Percentiles rank a stretch among this genome's conserved stretches.
phyloP scores from a whole-genome alignment of 2,888 invertebrate genomes.

The Tupiocoris notatus region DNA sequence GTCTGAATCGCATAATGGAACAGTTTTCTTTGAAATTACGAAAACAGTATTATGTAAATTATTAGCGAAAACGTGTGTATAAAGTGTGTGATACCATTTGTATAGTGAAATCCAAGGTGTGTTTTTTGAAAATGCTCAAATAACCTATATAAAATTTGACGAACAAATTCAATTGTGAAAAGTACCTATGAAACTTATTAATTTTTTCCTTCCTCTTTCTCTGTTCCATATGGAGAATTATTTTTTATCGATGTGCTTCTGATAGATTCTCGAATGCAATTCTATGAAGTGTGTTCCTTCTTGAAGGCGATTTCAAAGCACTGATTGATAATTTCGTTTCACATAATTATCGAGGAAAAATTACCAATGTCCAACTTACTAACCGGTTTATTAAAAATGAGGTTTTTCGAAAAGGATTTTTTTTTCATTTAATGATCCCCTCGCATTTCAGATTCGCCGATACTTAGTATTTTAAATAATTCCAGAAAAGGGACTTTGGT shows the following conservation, averaged over 20 bases:
- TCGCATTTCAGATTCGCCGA: too few relatives aligned
- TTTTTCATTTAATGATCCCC: too few relatives aligned
- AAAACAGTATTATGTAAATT: constrained; percentile 32
- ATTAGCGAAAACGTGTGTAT: constrained; percentile 26
- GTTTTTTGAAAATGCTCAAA: constrained; percentile 36
- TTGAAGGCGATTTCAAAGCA: not conserved
- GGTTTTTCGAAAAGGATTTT: not conserved
- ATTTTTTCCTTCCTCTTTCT: too few relatives aligned
- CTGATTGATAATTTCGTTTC: not conserved
- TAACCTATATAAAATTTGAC: constrained; percentile 8
- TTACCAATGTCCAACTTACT: not conserved
- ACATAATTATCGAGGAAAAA: not conserved
- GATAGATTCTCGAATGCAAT: too few relatives aligned
- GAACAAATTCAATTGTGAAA: not conserved
- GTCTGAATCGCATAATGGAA: too few relatives aligned
- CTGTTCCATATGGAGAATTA: too few relatives aligned
- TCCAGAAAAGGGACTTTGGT: too few relatives aligned
- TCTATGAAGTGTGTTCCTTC: not conserved
- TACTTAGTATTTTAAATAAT: too few relatives aligned
- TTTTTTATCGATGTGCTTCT: too few relatives aligned
- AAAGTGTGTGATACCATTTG: constrained; percentile 39
- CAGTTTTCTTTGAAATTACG: not conserved
- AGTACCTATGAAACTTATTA: not conserved
- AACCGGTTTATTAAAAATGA: not conserved
- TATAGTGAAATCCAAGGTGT: constrained; percentile 21